phyloP scores from a whole-genome alignment of 1,140 invertebrate genomes.

The Diabrotica undecimpunctata region DNA sequence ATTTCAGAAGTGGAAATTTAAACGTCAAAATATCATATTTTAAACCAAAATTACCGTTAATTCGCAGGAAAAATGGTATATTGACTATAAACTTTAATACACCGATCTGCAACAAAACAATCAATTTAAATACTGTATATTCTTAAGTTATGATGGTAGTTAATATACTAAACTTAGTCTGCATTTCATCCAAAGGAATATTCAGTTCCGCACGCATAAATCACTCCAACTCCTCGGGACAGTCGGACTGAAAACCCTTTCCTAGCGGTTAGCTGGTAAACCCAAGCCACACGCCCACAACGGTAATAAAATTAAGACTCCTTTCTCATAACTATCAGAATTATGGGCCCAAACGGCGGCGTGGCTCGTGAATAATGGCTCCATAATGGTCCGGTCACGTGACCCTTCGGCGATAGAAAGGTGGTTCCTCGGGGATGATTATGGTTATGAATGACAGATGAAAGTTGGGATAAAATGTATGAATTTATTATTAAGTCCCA shows the following conservation, averaged over 20 bases:
- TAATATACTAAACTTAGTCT: too few species aligned
- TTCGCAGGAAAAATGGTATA: too few species aligned
- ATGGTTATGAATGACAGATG: background rate
- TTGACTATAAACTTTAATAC: too few species aligned
- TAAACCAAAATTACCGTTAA: too few species aligned
- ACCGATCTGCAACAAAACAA: too few species aligned
- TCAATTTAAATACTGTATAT: too few species aligned
- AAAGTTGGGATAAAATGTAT: background rate
- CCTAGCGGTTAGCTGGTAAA: background rate
- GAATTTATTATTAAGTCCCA: background rate
- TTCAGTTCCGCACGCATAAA: too few species aligned
- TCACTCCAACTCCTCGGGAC: background rate
- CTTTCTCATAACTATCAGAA: slow-evolving; percentile 11
- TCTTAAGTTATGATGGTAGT: too few species aligned
- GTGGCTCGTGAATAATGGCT: slow-evolving; percentile 6
- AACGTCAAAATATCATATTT: too few species aligned
- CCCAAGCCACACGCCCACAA: slow-evolving; percentile 7
- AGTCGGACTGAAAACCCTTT: background rate
- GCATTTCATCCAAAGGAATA: too few species aligned
- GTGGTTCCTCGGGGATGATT: background rate
- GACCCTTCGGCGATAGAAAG: background rate
- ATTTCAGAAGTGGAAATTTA: too few species aligned
- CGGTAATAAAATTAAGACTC: slow-evolving; percentile 15
- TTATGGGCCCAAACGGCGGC: slow-evolving; percentile 1
- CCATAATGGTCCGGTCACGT: slow-evolving; percentile 8